Percentiles rank a stretch among this genome's conserved stretches.
phyloP scores from a whole-genome alignment of 2,888 invertebrate species.

The Helleia helle region DNA sequence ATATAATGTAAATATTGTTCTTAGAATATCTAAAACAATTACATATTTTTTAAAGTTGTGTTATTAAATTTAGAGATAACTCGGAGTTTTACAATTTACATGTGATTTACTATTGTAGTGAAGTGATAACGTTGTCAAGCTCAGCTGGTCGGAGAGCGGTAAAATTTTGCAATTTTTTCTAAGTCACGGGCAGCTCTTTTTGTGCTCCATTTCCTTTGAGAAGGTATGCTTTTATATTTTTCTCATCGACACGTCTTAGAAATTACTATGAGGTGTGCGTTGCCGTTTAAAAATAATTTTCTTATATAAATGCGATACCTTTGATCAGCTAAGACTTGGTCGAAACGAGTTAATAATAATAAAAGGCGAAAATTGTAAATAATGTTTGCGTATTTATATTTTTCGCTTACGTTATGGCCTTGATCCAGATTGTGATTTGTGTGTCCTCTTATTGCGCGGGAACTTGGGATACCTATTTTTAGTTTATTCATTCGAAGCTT shows the following conservation, averaged over 20 bases:
- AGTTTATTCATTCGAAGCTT: conserved; percentile 45
- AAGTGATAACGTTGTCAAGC: conserved; percentile 66
- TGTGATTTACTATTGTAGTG: conserved; percentile 21
- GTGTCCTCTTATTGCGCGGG: conserved; percentile 66
- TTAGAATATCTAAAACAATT: background rate
- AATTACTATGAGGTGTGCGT: background rate
- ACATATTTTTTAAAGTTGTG: background rate
- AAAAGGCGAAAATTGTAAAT: conserved; percentile 20
- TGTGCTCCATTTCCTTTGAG: conserved; percentile 56
- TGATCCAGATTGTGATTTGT: conserved; percentile 72
- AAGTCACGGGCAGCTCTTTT: conserved; percentile 52
- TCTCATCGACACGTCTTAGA: conserved; percentile 14
- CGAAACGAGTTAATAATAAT: too few species aligned
- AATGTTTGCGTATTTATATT: conserved; percentile 38
- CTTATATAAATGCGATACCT: too few species aligned
- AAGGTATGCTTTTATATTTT: conserved; percentile 65
- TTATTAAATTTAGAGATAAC: background rate
- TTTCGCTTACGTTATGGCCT: conserved; percentile 47
- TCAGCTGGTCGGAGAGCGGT: conserved; percentile 70
- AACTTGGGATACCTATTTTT: conserved; percentile 67
- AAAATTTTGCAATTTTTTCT: conserved; percentile 63
- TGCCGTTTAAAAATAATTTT: background rate
- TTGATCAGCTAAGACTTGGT: too few species aligned
- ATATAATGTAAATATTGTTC: background rate
- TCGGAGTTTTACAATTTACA: background rate